These are phyloP conservation scores for Drosophila phalerata DNA, from an alignment of 2,888 invertebrate species.

Conservation along the genomic window DNA sequence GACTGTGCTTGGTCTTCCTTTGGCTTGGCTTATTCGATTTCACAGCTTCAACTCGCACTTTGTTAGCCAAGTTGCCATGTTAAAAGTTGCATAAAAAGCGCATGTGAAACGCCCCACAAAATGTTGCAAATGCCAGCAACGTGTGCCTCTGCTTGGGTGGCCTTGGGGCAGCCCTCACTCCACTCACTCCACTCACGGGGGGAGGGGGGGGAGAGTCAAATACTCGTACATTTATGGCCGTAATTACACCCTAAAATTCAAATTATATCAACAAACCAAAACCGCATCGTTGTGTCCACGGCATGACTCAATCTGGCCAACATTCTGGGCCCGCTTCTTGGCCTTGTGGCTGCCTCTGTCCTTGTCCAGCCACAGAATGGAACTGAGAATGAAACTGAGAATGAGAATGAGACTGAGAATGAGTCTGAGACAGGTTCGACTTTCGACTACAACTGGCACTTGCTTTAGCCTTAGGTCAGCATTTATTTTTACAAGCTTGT, in stretches of 20 bases:
- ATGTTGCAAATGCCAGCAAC: constrained; percentile 13
- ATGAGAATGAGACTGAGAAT: constrained; percentile 1
- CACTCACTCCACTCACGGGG: not conserved
- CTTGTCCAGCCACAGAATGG: constrained; percentile 49
- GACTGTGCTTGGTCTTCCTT: constrained; percentile 26
- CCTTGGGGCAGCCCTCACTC: constrained; percentile 6
- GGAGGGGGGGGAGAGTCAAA: constrained; percentile 74
- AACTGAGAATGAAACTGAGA: not conserved
- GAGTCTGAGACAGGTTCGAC: constrained; percentile 11
- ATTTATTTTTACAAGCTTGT: constrained; percentile 82
- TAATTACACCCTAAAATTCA: constrained; percentile 84
- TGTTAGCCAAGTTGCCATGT: constrained; percentile 28
- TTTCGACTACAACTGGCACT: constrained; percentile 24
- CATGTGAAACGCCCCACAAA: constrained; percentile 10
- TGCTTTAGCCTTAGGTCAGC: constrained; percentile 45
- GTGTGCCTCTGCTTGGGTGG: constrained; percentile 30
- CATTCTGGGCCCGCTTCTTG: constrained; percentile 46
- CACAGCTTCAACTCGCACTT: constrained; percentile 65
- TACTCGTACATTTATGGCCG: constrained; percentile 80
- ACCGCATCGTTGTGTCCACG: constrained; percentile 78
- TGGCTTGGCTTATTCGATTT: constrained; percentile 41
- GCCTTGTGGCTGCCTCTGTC: constrained; percentile 59
- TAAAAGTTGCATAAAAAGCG: constrained; percentile 31
- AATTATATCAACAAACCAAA: constrained; percentile 83
- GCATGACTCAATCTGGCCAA: constrained; percentile 70